Evolutionary conservation across 2,113 vertebrate species (phyloP).

Genomic region (rabbit (Oryctolagus cuniculus)): DNA sequence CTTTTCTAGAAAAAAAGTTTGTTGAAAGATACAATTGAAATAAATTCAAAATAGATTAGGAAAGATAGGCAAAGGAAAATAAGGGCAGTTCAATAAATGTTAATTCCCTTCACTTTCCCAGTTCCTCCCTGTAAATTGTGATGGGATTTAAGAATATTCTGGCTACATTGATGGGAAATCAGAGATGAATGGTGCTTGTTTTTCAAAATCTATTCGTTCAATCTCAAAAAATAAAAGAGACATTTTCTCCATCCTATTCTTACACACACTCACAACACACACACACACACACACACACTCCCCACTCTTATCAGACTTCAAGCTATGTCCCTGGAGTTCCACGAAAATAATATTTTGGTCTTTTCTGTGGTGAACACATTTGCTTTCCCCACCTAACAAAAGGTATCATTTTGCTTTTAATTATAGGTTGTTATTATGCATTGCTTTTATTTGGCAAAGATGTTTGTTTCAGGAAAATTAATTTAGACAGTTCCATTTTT

Average conservation of each 20-base stretch:
- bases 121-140: not conserved
- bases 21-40: not conserved
- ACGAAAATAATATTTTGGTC: conserved; percentile 67
- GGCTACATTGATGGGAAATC: conserved; percentile 40
- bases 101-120: conserved; percentile 18
- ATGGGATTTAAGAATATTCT: conserved; percentile 53
- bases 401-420: conserved; percentile 89
- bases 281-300: not conserved
- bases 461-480: conserved; percentile 88
- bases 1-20: too few species aligned
- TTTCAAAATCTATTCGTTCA: conserved; percentile 53
- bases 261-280: not conserved
- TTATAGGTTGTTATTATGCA: conserved; percentile 86
- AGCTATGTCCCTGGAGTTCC: conserved; percentile 39
- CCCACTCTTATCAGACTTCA: conserved; percentile 11
- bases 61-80: conserved; percentile 46
- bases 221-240: not conserved
- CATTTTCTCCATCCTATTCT: not conserved
- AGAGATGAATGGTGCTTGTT: conserved; percentile 37
- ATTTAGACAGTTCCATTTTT: conserved; percentile 89
- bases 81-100: not conserved
- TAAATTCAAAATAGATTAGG: conserved; percentile 9
- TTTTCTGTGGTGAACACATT: conserved; percentile 82
- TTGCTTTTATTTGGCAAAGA: conserved; percentile 89
- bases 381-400: conserved; percentile 86